phyloP scores from a whole-genome alignment of 2,113 vertebrate species.

The Gasterosteus nipponicus region DNA sequence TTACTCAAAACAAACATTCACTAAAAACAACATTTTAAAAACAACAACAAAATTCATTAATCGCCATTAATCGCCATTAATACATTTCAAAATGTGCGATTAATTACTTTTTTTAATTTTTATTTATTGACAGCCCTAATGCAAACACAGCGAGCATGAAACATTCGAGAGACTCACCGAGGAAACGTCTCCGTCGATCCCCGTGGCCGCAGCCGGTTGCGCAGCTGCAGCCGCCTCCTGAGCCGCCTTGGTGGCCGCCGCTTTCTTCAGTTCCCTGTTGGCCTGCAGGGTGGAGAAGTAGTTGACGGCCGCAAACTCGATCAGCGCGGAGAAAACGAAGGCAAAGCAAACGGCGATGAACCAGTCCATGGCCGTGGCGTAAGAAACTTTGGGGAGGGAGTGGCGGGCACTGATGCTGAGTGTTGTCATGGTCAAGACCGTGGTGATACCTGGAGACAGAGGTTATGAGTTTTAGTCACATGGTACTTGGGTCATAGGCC shows the following conservation, averaged over 20 bases:
- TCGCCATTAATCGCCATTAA: too few relatives aligned
- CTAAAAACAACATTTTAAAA: too few relatives aligned
- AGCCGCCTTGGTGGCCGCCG: slow-evolving; percentile 81
- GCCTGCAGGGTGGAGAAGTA: slow-evolving; percentile 96
- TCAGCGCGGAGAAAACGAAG: slow-evolving; percentile 97
- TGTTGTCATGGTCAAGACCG: slow-evolving; percentile 95
- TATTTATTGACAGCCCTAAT: too few relatives aligned
- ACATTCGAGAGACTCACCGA: slow-evolving; percentile 81
- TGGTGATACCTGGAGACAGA: slow-evolving; percentile 89
- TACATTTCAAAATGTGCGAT: too few relatives aligned
- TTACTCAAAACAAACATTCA: too few relatives aligned
- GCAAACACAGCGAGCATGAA: slow-evolving; percentile 22
- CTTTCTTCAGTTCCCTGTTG: slow-evolving; percentile 85
- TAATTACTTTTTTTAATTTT: too few relatives aligned
- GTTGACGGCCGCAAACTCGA: slow-evolving; percentile 97
- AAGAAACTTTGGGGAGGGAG: slow-evolving; percentile 95
- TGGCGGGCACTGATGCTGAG: slow-evolving; percentile 95
- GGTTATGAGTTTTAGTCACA: background rate
- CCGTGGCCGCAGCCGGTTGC: slow-evolving; percentile 33
- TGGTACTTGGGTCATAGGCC: background rate
- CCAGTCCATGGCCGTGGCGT: slow-evolving; percentile 97
- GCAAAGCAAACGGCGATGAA: slow-evolving; percentile 98
- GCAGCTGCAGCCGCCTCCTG: slow-evolving; percentile 78
- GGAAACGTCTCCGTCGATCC: slow-evolving; percentile 83
- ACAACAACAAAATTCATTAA: too few relatives aligned